Conservation (phyloP, 2,113 vertebrate species). For the Emydura subglobosa region DNA sequence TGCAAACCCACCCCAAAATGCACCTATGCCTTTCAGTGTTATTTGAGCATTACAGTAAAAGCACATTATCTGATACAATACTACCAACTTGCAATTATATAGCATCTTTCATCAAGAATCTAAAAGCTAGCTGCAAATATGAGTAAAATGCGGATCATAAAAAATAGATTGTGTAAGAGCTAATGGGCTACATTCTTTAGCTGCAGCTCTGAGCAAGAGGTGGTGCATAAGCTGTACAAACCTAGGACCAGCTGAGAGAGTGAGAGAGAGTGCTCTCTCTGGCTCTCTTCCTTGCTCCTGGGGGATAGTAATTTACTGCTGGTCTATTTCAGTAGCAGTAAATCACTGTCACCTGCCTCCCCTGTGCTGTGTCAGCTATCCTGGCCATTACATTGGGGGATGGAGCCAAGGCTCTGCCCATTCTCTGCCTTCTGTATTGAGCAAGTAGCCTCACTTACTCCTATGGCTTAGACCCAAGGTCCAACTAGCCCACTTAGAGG, state of each 20-base stretch:
- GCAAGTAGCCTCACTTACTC: background rate
- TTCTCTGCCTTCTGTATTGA: background rate
- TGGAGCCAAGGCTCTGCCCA: background rate
- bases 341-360: background rate
- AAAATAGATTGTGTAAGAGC: background rate
- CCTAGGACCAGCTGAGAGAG: background rate
- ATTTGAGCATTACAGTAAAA: background rate
- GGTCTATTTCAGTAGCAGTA: background rate
- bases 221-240: background rate
- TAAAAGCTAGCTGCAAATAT: background rate
- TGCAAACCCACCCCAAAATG: background rate
- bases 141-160: background rate
- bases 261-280: fast-evolving
- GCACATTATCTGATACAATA: background rate
- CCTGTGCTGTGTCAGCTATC: background rate
- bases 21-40: background rate
- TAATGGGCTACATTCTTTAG: background rate
- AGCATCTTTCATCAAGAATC: background rate
- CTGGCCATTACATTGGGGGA: background rate
- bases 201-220: background rate
- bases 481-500: background rate
- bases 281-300: background rate
- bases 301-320: background rate
- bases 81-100: background rate
- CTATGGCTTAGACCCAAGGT: background rate